A percentile compares a stretch with the other conserved stretches of the same genome.
Conservation (phyloP, 2,888 invertebrate species). For the Scaeva pyrastri region DNA sequence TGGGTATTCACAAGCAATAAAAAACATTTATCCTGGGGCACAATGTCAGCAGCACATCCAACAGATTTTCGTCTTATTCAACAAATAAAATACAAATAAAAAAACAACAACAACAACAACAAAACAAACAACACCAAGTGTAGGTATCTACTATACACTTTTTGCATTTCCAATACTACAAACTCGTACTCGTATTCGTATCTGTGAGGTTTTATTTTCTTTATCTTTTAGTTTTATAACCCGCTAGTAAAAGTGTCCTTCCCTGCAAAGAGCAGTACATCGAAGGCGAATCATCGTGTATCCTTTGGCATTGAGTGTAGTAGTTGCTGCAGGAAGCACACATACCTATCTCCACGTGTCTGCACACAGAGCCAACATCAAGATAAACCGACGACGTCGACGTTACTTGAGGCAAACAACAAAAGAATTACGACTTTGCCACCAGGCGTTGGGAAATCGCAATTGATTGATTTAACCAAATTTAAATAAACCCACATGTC, state of each 20-base stretch:
- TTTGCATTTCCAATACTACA: constrained; percentile 27
- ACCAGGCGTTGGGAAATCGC: constrained; percentile 75
- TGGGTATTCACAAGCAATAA: constrained; percentile 61
- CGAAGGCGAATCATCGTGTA: constrained; percentile 24
- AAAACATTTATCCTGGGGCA: constrained; percentile 54
- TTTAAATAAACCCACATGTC: constrained; percentile 74
- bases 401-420: constrained; percentile 57
- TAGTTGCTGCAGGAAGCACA: background rate
- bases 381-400: constrained; percentile 14
- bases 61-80: constrained; percentile 66
- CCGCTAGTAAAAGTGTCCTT: constrained; percentile 56
- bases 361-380: constrained; percentile 23
- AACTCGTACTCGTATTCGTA: too few relatives aligned
- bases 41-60: constrained; percentile 68
- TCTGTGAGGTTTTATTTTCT: constrained; percentile 58
- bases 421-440: constrained; percentile 75
- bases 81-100: constrained; percentile 21
- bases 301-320: background rate
- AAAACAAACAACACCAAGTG: constrained; percentile 32
- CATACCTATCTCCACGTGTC: background rate
- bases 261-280: background rate
- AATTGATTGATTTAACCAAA: constrained; percentile 76
- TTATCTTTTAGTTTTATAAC: constrained; percentile 72
- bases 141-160: background rate
- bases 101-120: constrained; percentile 11